Base-by-base conservation (phyloP, 2,797 vertebrate genomes). In the Tarsius wallacei region DNA sequence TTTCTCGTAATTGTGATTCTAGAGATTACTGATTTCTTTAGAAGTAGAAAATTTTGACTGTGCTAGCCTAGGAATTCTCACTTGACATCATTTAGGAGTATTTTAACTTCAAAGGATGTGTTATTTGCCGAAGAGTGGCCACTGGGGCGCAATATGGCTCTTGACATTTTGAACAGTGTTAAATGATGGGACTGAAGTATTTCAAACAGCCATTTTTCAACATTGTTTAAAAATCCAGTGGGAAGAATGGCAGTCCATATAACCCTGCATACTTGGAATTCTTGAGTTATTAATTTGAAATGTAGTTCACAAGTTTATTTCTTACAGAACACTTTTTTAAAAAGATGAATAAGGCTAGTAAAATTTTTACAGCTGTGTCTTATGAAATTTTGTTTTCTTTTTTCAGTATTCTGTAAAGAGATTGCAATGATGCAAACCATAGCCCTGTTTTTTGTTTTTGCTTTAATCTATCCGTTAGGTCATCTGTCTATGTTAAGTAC, bases 121-220 rank as follows among this genome's bases (percentile, higher is more conserved):
- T 81, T 97, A 82, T 94, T 97, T 97, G 95, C 80, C 78, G 53
- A 93, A 74, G 89, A 95, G 96, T 71, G 73, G 95, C 93, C 96
- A 93, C 97, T 70, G 66, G 96, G 94, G 94, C 2, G 2, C 91
- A 97, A 76, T 94, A 33, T 55, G 91, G 87, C 84, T 95, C 91
- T 96, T 97, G 95, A 95, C 95, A 97, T 96, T 96, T 96, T 95
- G 87, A 97, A 66, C 93, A 70, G 83, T 90, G 90, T 95, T 97
- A 95, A 98, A 82, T 90, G 93, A 94, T 95, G 90, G 53, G 86
- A 77, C 63, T 31, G 14, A 94, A 96, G 74, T 95, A 91, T 94
- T 97, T 97, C 94, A 93, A 89, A 90, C 85, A 96, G 91, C 71
- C 49, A 14, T 63, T 73, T 95, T 93, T 96, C 83, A 90, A 70